Base-by-base conservation (phyloP, 2,797 vertebrate species). In the Nannoperca obscura region DNA sequence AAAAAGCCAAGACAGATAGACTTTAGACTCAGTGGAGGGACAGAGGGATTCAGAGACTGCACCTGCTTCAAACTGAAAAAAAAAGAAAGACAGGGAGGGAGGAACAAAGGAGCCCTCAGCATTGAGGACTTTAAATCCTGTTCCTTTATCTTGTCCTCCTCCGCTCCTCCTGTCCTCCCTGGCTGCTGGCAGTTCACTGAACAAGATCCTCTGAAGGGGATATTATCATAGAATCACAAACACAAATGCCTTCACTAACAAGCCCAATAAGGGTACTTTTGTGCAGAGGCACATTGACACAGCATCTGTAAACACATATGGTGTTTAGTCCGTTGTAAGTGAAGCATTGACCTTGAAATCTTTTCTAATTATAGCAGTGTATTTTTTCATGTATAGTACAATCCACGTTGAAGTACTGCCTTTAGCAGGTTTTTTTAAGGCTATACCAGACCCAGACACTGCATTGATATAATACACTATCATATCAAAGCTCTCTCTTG, bases 121-220 rank as follows among this genome's bases (percentile, higher is more conserved):
- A 71, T 53, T 27, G 27, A 80, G 66, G 59, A 84, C 81, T 84
- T 64, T 72, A 87, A 86, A 90, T 88, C 73, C 78, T 49, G 14
- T 72, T 87, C 78, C 77, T 89, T 87, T 80, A 83, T 89, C 86
- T 86, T 64, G 72, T 84, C 81, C 80, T 78, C 62, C 80, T 82
- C 75, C 14, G 24, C 72, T 80, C 49, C 69, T 42, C 50, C 63
- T 66, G 54, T 84, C 61, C 83, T 82, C 78, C 53, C 49, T 58
- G 75, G 63, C 74, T 79, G 20, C 71, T 24, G 80, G 61, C 59
- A 74, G 66, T 76, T 74, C 36, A 44, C 66, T 78, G 63, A 78
- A 65, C 57, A 64, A 22, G 62, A 86, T 52, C 34, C 78, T 83
- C 68, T 68, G 36, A 80, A 79, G 27, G 69, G 50, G 66, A 78